Percentiles rank a stretch among this genome's conserved stretches.
These are phyloP conservation scores for Syrmaticus mikado DNA, from an alignment of 2,113 vertebrate genomes.

Conservation along the genomic window DNA sequence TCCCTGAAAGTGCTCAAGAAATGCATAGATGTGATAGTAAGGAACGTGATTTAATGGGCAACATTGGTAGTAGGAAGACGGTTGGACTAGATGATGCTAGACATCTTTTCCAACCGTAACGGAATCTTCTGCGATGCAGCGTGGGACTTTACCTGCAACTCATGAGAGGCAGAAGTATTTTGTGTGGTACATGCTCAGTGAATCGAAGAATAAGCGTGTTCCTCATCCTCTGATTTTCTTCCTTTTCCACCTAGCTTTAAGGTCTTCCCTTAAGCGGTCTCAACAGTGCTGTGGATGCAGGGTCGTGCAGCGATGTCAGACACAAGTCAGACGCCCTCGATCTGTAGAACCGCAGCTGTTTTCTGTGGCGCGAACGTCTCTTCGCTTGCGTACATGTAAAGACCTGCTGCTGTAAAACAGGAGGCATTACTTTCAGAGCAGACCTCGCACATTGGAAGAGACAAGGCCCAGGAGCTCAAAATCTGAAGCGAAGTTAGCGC, in stretches of 20 bases:
- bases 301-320: neutral
- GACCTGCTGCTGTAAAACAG: too few species aligned
- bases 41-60: too few species aligned
- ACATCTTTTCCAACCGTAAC: too few species aligned
- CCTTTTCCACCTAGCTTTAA: conserved; percentile 24
- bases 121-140: neutral
- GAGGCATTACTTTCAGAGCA: too few species aligned
- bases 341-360: neutral
- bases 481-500: too few species aligned
- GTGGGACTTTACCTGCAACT: neutral
- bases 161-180: neutral
- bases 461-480: too few species aligned
- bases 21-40: too few species aligned
- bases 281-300: neutral
- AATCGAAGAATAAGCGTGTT: neutral
- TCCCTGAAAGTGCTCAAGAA: too few species aligned
- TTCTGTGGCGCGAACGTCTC: neutral
- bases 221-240: conserved; percentile 4
- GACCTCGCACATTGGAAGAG: too few species aligned
- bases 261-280: neutral
- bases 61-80: too few species aligned
- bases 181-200: neutral
- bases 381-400: neutral
- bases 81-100: too few species aligned
- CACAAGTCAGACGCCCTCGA: neutral